Percentiles rank a stretch among this genome's conserved stretches.
Evolutionary conservation across 2,888 invertebrate genomes (phyloP).

Genomic region (Parnassius smintheus): DNA sequence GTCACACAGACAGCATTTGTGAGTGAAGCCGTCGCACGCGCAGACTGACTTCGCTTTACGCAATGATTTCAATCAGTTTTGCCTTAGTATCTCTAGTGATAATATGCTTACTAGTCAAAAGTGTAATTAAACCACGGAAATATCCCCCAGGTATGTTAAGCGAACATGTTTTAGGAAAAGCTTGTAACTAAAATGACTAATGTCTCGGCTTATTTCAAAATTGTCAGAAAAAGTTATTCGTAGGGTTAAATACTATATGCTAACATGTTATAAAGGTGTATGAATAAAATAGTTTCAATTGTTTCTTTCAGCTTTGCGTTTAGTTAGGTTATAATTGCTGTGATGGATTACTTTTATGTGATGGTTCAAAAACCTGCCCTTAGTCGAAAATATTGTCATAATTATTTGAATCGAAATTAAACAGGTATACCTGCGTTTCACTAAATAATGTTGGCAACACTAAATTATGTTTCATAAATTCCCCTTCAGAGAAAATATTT

Average conservation of each 20-base stretch:
- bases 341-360: too few species aligned
- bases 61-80: slow-evolving; percentile 32
- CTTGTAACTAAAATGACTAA: too few species aligned
- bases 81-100: slow-evolving; percentile 28
- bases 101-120: slow-evolving; percentile 26
- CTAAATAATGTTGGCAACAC: too few species aligned
- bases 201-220: too few species aligned
- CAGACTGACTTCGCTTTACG: slow-evolving; percentile 7
- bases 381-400: too few species aligned
- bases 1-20: slow-evolving; percentile 12
- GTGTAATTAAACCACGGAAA: slow-evolving; percentile 61
- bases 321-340: too few species aligned
- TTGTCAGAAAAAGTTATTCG: background rate
- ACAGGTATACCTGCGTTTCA: too few species aligned
- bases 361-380: too few species aligned
- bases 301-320: background rate
- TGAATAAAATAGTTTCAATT: background rate
- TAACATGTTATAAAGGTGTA: background rate
- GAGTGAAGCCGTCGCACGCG: slow-evolving; percentile 20
- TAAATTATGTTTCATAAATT: too few species aligned
- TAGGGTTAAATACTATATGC: background rate
- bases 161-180: background rate
- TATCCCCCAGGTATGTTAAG: slow-evolving; percentile 74
- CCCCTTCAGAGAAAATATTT: too few species aligned
- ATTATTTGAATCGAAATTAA: too few species aligned